These are phyloP conservation scores for Scomber colias DNA, from an alignment of 2,113 vertebrate genomes.

Conservation along the genomic window DNA sequence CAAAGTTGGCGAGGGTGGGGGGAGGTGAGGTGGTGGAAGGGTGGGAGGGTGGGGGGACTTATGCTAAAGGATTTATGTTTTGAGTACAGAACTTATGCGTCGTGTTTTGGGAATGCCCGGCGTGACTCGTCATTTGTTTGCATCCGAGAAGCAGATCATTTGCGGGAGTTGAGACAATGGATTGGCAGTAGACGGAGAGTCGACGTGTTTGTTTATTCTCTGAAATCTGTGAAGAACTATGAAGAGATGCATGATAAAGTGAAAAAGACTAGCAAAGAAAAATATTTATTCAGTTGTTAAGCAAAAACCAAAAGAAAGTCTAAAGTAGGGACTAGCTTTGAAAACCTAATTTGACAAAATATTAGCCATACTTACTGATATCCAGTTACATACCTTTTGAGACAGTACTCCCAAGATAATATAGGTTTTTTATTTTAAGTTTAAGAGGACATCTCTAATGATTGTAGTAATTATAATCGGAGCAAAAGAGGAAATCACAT, in stretches of 20 bases:
- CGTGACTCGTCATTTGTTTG: conserved; percentile 65
- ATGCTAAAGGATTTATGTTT: conserved; percentile 55
- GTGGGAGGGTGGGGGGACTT: background rate
- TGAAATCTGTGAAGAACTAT: conserved; percentile 21
- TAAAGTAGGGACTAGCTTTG: background rate
- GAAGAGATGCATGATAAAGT: conserved; percentile 3
- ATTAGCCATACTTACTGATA: too few species aligned
- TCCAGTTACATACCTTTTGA: too few species aligned
- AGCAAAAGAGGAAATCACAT: too few species aligned
- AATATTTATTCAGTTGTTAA: background rate
- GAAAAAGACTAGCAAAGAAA: background rate
- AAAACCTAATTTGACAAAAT: background rate
- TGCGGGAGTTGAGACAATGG: conserved; percentile 5
- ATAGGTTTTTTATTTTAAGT: too few species aligned
- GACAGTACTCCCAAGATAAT: too few species aligned
- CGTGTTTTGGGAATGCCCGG: conserved; percentile 42
- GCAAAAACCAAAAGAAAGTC: background rate
- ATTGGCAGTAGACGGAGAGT: conserved; percentile 19
- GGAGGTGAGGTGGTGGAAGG: background rate
- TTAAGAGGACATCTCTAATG: too few species aligned
- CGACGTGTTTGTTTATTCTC: conserved; percentile 37
- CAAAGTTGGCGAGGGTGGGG: background rate
- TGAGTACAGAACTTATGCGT: conserved; percentile 31
- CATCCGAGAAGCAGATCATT: conserved; percentile 44
- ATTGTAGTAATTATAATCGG: too few species aligned